Base-by-base conservation (phyloP, 2,113 vertebrate genomes). In the Ancistrus triradiatus region DNA sequence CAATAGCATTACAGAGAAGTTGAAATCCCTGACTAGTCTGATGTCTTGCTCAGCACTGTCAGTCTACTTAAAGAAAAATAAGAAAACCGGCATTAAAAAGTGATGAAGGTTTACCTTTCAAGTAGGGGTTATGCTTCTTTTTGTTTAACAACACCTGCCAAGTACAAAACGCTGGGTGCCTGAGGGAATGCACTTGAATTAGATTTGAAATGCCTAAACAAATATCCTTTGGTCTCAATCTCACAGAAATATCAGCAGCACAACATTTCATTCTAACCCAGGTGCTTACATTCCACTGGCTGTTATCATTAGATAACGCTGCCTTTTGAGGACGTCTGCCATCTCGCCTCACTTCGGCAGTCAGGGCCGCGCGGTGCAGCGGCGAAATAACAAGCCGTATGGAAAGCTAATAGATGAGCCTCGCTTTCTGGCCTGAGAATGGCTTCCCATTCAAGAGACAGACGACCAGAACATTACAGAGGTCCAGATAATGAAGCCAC, bases 401-500 rank as follows among this genome's bases (percentile, higher is more conserved):
- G 4, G 25, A 66, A 49, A 72, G 37, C 43, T 61, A 72, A 66
- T 57, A 22, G 50, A 66, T 66, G 57, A 43, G 50, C 7, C 19
- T 35, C 66, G 50, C 48, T 46, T 22, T 25, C 37, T 28, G 13
- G n/a, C n/a, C n/a, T n/a, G n/a, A n/a, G n/a, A 61, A 43, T 2
- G 14, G 21, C 33, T 21, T 50, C n/a, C 57, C 44, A 57, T 57
- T 57, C 49, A 56, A 28, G 50, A 60, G 49, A 61, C 49, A 61
- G 43, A 62, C 19, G 38, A 66, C 33, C 37, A 19, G 24, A 25
- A 59, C 63, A 44, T 72, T 57, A 57, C 43, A 66, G 31, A 63
- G 17, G 27, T 17, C 38, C 51, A 62, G 58, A 72, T 72, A 72
- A 63, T 67, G 37, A 63, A 72, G 60, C 37, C 37, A 35, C 25